phyloP scores from a whole-genome alignment of 2,888 invertebrate species.

The Cephus rjabovi region DNA sequence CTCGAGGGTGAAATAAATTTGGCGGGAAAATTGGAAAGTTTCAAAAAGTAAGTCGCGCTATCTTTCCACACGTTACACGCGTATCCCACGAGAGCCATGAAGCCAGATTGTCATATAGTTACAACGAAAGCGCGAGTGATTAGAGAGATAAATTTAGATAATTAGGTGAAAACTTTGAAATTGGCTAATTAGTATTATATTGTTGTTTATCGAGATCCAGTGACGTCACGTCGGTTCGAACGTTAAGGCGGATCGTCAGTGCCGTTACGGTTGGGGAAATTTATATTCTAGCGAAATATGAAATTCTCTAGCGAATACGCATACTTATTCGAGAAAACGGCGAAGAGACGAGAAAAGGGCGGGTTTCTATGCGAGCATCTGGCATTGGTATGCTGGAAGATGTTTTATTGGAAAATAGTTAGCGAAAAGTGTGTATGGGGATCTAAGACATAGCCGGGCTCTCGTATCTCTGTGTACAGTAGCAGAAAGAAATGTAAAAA shows the following conservation, averaged over 20 bases:
- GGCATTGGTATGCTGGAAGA: background rate
- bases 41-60: background rate
- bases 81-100: background rate
- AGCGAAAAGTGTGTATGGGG: conserved; percentile 27
- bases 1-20: background rate
- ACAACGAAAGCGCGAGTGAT: background rate
- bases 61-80: background rate
- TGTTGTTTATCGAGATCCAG: background rate
- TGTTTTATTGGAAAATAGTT: conserved; percentile 37
- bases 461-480: background rate
- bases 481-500: conserved; percentile 33
- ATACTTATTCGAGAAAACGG: background rate
- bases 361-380: background rate
- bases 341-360: background rate
- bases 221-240: background rate
- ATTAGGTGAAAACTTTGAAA: background rate
- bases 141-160: background rate
- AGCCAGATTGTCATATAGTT: background rate
- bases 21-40: background rate
- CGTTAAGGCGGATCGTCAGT: background rate
- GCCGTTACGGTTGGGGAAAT: background rate
- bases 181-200: background rate
- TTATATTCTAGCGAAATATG: background rate
- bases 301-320: background rate
- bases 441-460: background rate